phyloP scores from a whole-genome alignment of 2,797 vertebrate species.

The Pseudocheirus occidentalis region DNA sequence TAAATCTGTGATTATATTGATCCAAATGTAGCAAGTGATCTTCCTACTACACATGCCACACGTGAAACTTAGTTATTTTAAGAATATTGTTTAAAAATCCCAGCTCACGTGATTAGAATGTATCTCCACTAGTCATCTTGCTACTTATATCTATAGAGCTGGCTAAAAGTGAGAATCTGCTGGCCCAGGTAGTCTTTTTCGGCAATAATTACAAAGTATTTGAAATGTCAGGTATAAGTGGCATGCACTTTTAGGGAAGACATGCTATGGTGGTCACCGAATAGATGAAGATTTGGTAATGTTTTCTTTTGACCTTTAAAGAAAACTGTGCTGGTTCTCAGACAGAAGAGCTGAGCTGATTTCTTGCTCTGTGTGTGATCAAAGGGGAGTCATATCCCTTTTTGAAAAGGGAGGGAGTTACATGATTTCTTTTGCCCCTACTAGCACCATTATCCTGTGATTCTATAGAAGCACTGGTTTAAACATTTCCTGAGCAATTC shows the following conservation, averaged over 20 bases:
- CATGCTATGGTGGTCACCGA: not conserved
- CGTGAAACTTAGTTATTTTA: conserved; percentile 28
- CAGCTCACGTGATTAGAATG: not conserved
- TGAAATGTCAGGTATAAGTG: conserved; percentile 15
- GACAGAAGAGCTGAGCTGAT: not conserved
- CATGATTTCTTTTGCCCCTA: not conserved
- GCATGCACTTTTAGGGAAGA: not conserved
- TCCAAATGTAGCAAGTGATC: not conserved
- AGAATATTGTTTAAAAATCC: conserved; percentile 23
- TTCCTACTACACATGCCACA: not conserved
- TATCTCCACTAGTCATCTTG: not conserved
- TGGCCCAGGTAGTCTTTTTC: conserved; percentile 10
- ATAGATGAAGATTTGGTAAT: conserved; percentile 1
- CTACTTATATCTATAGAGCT: not conserved
- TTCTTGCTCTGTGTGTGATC: not conserved
- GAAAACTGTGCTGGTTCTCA: not conserved
- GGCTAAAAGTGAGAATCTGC: conserved; percentile 8
- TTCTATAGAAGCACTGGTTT: not conserved
- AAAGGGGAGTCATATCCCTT: not conserved
- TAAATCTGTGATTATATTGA: not conserved
- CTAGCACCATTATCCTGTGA: not conserved
- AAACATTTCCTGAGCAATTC: not conserved
- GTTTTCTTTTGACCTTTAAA: conserved; percentile 1
- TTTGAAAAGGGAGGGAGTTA: not conserved
- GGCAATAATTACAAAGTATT: conserved; percentile 60